Evolutionary conservation across 2,888 invertebrate species (phyloP).

Genomic region (Dryococelus australis): DNA sequence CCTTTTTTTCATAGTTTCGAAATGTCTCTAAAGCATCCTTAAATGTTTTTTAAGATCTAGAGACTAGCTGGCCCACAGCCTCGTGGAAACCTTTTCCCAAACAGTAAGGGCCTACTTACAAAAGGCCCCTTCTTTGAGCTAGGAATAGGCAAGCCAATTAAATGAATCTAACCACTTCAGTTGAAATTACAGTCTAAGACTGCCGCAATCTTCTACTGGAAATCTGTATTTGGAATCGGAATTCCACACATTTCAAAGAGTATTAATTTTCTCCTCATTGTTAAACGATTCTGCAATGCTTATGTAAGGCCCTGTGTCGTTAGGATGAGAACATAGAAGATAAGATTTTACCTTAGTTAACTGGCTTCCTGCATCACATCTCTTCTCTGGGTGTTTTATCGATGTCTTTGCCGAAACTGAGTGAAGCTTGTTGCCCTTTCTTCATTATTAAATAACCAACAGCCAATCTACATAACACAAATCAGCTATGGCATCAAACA

Average conservation of each 20-base stretch:
- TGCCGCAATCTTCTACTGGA: slow-evolving; percentile 20
- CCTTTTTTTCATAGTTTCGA: slow-evolving; percentile 21
- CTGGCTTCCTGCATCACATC: neutral
- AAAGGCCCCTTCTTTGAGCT: slow-evolving; percentile 19
- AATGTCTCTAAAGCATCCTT: slow-evolving; percentile 31
- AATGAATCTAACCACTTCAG: neutral
- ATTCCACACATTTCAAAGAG: slow-evolving; percentile 18
- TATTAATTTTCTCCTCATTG: slow-evolving; percentile 6
- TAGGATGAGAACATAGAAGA: slow-evolving; percentile 23
- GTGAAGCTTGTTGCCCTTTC: no score
- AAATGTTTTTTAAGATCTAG: neutral
- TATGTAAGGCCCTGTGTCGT: slow-evolving; percentile 21
- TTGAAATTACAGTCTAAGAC: slow-evolving; percentile 1
- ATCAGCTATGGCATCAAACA: no score
- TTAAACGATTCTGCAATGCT: neutral
- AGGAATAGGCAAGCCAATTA: slow-evolving; percentile 26
- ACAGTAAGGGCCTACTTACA: neutral
- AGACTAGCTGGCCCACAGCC: neutral
- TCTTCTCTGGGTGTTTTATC: no score
- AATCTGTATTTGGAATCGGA: neutral
- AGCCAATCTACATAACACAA: no score
- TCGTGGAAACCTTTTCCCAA: slow-evolving; percentile 16
- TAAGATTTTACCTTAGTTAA: no score
- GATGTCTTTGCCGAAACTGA: no score
- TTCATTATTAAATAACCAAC: no score